phyloP scores from a whole-genome alignment of 2,797 vertebrate species.

The Macrochelys suwanniensis region DNA sequence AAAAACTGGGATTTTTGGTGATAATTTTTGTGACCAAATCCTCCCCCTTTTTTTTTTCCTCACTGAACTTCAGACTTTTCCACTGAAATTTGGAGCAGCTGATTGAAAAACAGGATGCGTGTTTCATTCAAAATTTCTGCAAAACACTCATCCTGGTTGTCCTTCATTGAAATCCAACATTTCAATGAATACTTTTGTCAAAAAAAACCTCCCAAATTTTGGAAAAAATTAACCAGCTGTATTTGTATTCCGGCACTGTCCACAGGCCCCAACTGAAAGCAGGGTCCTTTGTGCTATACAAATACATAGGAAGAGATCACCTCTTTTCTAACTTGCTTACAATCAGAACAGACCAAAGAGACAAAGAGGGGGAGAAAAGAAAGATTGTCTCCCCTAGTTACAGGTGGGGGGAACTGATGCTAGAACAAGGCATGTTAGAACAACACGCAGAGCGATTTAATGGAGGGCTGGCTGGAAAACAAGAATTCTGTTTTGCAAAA shows the following conservation, averaged over 20 bases:
- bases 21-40: neutral
- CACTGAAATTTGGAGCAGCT: neutral
- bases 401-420: accelerated
- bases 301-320: neutral
- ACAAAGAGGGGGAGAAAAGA: neutral
- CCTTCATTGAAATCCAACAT: neutral
- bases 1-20: neutral
- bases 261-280: neutral
- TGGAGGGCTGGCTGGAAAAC: neutral
- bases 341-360: neutral
- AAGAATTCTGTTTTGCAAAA: neutral
- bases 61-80: neutral
- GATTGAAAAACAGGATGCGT: neutral
- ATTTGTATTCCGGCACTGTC: neutral
- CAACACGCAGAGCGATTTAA: neutral
- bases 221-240: neutral
- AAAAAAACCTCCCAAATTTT: neutral
- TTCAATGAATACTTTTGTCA: neutral
- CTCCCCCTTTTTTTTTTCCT: neutral
- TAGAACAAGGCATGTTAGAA: no score
- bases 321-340: neutral
- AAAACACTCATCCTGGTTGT: neutral
- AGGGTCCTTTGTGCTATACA: neutral
- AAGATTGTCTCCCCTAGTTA: neutral
- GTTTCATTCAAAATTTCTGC: neutral